A percentile compares a stretch with the other conserved stretches of the same genome.
Conservation (phyloP, 1,140 invertebrate genomes). For the Heliconius hewitsoni region DNA sequence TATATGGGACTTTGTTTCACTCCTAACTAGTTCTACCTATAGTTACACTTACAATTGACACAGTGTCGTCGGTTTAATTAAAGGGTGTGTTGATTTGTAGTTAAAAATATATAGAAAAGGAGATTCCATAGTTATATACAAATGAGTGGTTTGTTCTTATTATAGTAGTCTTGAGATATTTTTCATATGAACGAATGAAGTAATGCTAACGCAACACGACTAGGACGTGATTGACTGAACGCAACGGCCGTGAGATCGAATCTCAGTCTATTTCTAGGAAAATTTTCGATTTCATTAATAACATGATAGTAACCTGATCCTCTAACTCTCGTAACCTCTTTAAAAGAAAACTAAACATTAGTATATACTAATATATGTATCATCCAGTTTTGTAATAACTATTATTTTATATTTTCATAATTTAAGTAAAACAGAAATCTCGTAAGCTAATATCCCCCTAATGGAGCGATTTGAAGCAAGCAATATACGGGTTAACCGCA, state of each 20-base stretch:
- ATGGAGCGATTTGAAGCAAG: conserved; percentile 36
- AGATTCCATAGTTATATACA: background rate
- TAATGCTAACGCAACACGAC: too few species aligned
- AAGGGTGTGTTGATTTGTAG: conserved; percentile 74
- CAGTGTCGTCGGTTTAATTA: conserved; percentile 73
- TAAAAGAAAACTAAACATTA: background rate
- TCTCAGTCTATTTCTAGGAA: too few species aligned
- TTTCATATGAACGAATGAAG: background rate
- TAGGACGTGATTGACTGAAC: too few species aligned
- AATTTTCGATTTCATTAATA: too few species aligned
- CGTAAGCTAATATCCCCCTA: conserved; percentile 36
- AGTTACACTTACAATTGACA: conserved; percentile 70
- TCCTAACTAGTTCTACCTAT: conserved; percentile 62
- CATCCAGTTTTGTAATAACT: background rate
- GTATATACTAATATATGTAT: background rate
- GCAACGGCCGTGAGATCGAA: too few species aligned
- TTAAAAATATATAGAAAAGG: conserved; percentile 48
- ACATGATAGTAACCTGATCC: too few species aligned
- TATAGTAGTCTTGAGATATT: background rate
- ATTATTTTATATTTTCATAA: background rate
- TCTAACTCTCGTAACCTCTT: too few species aligned
- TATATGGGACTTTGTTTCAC: conserved; percentile 59
- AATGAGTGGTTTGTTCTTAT: too few species aligned
- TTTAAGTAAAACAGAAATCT: conserved; percentile 16
- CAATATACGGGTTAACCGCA: conserved; percentile 50